These are phyloP conservation scores for Epinotia ramella DNA, from an alignment of 2,888 invertebrate genomes.

Conservation along the genomic window DNA sequence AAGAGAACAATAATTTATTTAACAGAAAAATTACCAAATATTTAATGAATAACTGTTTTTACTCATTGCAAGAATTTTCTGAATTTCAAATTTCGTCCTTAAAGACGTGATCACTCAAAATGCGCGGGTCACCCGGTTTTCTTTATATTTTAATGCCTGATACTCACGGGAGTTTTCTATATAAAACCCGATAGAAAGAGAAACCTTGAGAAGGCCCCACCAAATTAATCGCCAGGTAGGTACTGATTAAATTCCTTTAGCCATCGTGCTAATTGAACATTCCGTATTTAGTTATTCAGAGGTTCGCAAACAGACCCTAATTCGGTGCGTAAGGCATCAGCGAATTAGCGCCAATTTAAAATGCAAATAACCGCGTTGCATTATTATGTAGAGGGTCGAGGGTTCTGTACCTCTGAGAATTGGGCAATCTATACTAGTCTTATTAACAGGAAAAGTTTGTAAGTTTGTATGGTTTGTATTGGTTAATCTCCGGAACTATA, in stretches of 20 bases:
- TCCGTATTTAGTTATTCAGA: conserved; percentile 29
- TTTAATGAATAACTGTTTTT: too few relatives aligned
- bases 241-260: conserved; percentile 7
- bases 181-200: neutral
- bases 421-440: neutral
- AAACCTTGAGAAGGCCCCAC: neutral
- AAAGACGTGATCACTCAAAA: too few relatives aligned
- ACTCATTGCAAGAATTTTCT: too few relatives aligned
- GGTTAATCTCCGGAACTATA: too few relatives aligned
- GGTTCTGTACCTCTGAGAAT: conserved; percentile 18
- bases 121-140: too few relatives aligned
- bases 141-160: too few relatives aligned
- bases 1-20: too few relatives aligned
- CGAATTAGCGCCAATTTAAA: conserved; percentile 41
- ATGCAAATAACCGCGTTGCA: conserved; percentile 36
- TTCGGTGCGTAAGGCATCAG: conserved; percentile 27
- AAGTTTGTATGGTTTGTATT: too few relatives aligned
- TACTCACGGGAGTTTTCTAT: too few relatives aligned
- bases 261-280: conserved; percentile 27
- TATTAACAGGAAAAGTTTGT: too few relatives aligned
- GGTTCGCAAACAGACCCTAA: conserved; percentile 26
- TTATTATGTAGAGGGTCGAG: conserved; percentile 13
- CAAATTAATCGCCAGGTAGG: conserved; percentile 10
- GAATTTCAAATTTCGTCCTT: too few relatives aligned
- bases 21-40: too few relatives aligned